A percentile compares a stretch with the other conserved stretches of the same genome.
Evolutionary conservation across 2,797 vertebrate species (phyloP).

Genomic region (Emydoidea blandingii): DNA sequence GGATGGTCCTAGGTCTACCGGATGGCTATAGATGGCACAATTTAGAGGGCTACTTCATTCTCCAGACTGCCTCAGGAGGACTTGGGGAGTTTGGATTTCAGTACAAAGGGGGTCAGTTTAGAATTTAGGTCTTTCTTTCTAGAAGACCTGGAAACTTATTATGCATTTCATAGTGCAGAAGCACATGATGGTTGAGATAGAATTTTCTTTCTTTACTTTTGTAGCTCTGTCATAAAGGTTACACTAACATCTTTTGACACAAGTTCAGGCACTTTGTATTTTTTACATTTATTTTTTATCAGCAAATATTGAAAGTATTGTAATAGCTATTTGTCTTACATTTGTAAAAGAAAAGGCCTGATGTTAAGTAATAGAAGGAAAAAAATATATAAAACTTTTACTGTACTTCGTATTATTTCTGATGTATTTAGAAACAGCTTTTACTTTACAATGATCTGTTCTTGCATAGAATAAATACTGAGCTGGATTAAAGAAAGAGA

Average conservation of each 20-base stretch:
- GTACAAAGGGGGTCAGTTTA: conserved; percentile 13
- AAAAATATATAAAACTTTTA: background rate
- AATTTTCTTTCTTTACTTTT: conserved; percentile 50
- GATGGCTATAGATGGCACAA: background rate
- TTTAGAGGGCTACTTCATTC: fast-evolving
- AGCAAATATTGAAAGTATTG: conserved; percentile 48
- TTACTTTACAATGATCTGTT: background rate
- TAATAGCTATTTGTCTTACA: conserved; percentile 39
- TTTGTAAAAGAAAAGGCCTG: background rate
- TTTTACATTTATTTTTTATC: conserved; percentile 43
- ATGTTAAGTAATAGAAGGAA: background rate
- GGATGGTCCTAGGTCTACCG: background rate
- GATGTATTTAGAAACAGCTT: background rate
- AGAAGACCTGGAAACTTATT: background rate
- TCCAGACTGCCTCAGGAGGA: background rate
- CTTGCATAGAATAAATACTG: background rate
- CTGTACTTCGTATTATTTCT: background rate
- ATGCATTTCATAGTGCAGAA: conserved; percentile 51
- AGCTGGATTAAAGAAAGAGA: background rate
- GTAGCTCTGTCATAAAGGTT: conserved; percentile 57
- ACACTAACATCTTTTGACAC: conserved; percentile 28
- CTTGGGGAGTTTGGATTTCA: background rate
- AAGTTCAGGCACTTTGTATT: background rate
- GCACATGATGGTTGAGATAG: background rate
- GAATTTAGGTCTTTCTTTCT: conserved; percentile 15